These are phyloP conservation scores for Paramuricea clavata DNA, from an alignment of 92 coral and sea anemone genomes.

Conservation along the genomic window DNA sequence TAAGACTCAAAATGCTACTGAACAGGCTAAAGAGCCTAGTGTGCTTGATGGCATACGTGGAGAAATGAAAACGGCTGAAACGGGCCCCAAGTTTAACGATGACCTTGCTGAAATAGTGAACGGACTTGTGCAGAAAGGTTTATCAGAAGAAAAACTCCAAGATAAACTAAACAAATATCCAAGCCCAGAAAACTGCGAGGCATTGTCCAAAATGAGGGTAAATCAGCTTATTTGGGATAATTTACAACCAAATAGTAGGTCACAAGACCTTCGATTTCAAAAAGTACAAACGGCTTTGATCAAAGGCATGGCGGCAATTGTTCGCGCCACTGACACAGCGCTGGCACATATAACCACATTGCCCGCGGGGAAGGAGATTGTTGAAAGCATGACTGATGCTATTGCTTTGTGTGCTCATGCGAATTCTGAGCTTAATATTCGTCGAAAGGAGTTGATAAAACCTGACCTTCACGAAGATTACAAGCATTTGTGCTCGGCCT, in stretches of 20 bases:
- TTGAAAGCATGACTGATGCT: too few relatives aligned
- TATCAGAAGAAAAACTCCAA: slow-evolving; percentile 59
- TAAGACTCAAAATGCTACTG: slow-evolving; percentile 31
- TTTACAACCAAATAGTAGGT: too few relatives aligned
- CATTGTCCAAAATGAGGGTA: too few relatives aligned
- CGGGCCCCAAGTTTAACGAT: slow-evolving; percentile 47
- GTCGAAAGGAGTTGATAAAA: slow-evolving; percentile 64
- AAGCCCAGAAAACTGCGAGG: too few relatives aligned
- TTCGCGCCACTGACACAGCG: slow-evolving; percentile 29
- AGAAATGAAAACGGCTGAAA: slow-evolving; percentile 61
- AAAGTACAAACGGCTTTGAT: slow-evolving; percentile 54
- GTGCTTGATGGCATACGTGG: slow-evolving; percentile 60
- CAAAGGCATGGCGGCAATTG: too few relatives aligned
- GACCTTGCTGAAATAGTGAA: slow-evolving; percentile 69
- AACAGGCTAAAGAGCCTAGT: slow-evolving; percentile 49
- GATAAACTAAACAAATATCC: slow-evolving; percentile 64
- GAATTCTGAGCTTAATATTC: slow-evolving; percentile 59
- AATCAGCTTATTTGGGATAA: too few relatives aligned
- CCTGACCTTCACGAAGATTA: slow-evolving; percentile 62
- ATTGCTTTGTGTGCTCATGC: slow-evolving; percentile 71
- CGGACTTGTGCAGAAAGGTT: too few relatives aligned
- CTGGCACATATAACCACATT: slow-evolving; percentile 36
- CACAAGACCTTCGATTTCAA: slow-evolving; percentile 58
- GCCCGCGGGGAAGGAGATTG: too few relatives aligned
- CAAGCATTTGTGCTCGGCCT: slow-evolving; percentile 46